These are phyloP conservation scores for Neosilurus mollespiculum DNA, from an alignment of 2,797 vertebrate species.

Conservation along the genomic window DNA sequence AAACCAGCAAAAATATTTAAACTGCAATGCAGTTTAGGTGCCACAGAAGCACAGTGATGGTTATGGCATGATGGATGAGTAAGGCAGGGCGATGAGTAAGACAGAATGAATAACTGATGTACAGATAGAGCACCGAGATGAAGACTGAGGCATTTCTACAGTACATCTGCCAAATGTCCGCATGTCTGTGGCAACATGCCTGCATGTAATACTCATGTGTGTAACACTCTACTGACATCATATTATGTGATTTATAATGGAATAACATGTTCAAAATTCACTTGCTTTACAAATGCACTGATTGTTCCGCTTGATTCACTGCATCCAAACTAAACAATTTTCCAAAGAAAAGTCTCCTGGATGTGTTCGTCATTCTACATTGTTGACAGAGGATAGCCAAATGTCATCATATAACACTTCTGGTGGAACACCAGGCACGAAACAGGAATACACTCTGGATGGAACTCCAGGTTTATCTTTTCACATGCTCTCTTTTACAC, in stretches of 20 bases:
- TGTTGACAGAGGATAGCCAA: background rate
- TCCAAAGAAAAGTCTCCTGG: background rate
- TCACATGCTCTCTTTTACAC: background rate
- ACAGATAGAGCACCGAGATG: conserved; percentile 35
- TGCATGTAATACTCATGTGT: background rate
- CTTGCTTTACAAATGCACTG: background rate
- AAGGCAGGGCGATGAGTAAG: conserved; percentile 32
- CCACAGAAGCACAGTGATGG: background rate
- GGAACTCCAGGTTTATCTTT: background rate
- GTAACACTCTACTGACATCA: background rate
- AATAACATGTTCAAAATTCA: background rate
- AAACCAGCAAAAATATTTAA: background rate
- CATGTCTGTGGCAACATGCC: background rate
- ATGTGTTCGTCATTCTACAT: background rate
- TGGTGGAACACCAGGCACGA: background rate
- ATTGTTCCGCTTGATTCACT: background rate
- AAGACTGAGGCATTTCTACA: conserved; percentile 5
- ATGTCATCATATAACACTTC: background rate
- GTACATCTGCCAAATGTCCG: background rate
- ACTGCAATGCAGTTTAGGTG: conserved; percentile 1
- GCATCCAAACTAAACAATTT: background rate
- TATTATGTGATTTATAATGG: background rate
- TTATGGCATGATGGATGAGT: conserved; percentile 6
- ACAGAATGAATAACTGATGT: conserved; percentile 47
- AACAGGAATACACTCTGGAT: background rate